Evolutionary conservation across 2,113 vertebrate species (phyloP).

Genomic region (Coptodon bakossiorum): DNA sequence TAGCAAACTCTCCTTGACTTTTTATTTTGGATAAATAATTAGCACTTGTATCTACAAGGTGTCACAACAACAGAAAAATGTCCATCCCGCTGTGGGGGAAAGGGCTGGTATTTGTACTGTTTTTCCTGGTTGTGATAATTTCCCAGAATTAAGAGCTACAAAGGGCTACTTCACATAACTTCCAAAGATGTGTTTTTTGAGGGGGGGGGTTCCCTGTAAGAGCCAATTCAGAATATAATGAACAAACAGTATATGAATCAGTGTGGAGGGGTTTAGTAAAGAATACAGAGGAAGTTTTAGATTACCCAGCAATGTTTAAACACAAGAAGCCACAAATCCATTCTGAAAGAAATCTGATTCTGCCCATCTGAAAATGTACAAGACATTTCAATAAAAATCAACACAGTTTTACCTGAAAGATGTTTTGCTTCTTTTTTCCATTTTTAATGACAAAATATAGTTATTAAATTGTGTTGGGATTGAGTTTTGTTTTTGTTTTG

Average conservation of each 20-base stretch:
- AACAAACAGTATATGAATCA: neutral
- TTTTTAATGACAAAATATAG: neutral
- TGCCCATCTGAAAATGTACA: constrained; percentile 63
- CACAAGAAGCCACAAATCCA: constrained; percentile 34
- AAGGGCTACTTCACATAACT: neutral
- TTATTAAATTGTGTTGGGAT: neutral
- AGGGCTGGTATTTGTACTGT: neutral
- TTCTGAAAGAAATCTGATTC: constrained; percentile 30
- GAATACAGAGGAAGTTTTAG: constrained; percentile 19
- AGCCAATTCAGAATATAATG: neutral
- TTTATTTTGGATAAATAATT: constrained; percentile 3
- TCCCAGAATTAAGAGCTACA: neutral
- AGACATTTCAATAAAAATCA: constrained; percentile 74
- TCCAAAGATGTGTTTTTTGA: neutral
- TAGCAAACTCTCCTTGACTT: neutral
- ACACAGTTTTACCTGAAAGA: constrained; percentile 54
- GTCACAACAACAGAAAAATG: neutral
- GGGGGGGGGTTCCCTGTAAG: neutral
- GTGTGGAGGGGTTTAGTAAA: neutral
- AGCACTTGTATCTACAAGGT: neutral
- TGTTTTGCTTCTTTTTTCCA: neutral
- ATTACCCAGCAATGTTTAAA: constrained; percentile 11
- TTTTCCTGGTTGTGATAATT: neutral
- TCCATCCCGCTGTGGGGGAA: neutral
- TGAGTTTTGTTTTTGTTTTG: accelerated